phyloP scores from a whole-genome alignment of 2,113 vertebrate species.

The Pipa parva region DNA sequence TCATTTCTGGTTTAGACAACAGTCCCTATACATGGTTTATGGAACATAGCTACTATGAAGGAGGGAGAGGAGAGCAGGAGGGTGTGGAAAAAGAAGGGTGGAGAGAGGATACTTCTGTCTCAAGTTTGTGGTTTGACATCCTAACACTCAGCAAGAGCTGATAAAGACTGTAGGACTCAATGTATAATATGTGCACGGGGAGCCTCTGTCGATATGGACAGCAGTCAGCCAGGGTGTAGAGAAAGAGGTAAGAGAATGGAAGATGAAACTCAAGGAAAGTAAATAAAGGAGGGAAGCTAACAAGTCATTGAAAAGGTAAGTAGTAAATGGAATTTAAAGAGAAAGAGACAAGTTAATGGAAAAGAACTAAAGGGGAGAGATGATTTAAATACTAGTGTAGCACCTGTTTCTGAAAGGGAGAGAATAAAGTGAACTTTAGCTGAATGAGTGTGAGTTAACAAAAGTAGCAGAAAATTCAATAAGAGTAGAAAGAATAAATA shows the following conservation, averaged over 20 bases:
- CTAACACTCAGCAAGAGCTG: conserved; percentile 21
- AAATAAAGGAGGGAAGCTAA: neutral
- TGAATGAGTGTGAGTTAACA: too few species aligned
- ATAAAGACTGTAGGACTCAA: conserved; percentile 6
- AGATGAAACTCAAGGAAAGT: neutral
- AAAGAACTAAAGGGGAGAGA: too few species aligned
- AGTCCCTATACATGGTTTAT: conserved; percentile 17
- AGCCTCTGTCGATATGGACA: conserved; percentile 10
- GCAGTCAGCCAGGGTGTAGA: neutral
- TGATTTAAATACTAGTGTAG: too few species aligned
- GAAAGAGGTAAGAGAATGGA: neutral
- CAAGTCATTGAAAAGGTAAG: neutral
- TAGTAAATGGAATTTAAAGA: too few species aligned
- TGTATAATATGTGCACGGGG: neutral
- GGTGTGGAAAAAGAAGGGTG: conserved; percentile 21
- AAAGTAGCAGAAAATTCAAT: too few species aligned
- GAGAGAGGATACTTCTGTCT: conserved; percentile 17
- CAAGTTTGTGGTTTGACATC: conserved; percentile 33
- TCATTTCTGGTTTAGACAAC: conserved; percentile 22
- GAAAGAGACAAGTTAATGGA: too few species aligned
- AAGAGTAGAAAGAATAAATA: too few species aligned
- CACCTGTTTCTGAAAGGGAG: too few species aligned
- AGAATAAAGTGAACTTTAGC: too few species aligned
- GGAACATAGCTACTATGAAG: conserved; percentile 1
- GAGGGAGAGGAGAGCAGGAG: conserved; percentile 19